Evolutionary conservation across 2,888 invertebrate species (phyloP).

Genomic region (Erebia aethiops): DNA sequence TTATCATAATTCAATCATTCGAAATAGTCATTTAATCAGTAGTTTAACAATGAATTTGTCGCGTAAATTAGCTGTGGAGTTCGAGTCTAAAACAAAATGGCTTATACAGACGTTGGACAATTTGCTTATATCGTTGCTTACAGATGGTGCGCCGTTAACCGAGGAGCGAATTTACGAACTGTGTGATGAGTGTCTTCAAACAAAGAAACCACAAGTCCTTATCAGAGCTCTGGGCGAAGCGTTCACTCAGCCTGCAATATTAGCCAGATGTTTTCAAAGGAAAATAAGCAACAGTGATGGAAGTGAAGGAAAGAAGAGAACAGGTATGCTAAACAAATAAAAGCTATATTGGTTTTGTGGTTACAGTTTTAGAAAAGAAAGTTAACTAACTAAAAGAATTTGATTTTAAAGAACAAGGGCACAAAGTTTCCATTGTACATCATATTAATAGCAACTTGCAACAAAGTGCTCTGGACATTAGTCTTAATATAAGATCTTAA

Average conservation of each 20-base stretch:
- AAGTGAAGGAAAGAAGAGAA: slow-evolving; percentile 63
- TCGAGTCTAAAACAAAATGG: slow-evolving; percentile 32
- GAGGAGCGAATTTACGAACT: slow-evolving; percentile 89
- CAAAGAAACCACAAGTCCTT: slow-evolving; percentile 87
- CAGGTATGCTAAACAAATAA: slow-evolving; percentile 52
- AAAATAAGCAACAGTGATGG: slow-evolving; percentile 61
- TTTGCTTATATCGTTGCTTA: slow-evolving; percentile 46
- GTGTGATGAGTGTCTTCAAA: slow-evolving; percentile 88
- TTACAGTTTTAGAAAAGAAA: too few species aligned
- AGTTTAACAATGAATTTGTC: slow-evolving; percentile 19
- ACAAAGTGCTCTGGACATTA: too few species aligned
- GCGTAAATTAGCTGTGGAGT: slow-evolving; percentile 18
- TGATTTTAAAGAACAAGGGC: too few species aligned
- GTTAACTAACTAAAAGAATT: too few species aligned
- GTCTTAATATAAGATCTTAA: too few species aligned
- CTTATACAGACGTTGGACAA: slow-evolving; percentile 54
- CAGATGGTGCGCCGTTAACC: slow-evolving; percentile 84
- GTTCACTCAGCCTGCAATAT: slow-evolving; percentile 84
- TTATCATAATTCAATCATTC: background rate
- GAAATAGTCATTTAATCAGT: background rate
- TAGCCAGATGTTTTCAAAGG: slow-evolving; percentile 87
- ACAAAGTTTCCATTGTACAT: too few species aligned
- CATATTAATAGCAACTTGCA: too few species aligned
- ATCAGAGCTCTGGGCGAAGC: slow-evolving; percentile 90
- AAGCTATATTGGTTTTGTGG: too few species aligned